A percentile compares a stretch with the other conserved stretches of the same genome.
These are phyloP conservation scores for Eptatretus atami DNA, from an alignment of 2,797 vertebrate species.

Conservation along the genomic window DNA sequence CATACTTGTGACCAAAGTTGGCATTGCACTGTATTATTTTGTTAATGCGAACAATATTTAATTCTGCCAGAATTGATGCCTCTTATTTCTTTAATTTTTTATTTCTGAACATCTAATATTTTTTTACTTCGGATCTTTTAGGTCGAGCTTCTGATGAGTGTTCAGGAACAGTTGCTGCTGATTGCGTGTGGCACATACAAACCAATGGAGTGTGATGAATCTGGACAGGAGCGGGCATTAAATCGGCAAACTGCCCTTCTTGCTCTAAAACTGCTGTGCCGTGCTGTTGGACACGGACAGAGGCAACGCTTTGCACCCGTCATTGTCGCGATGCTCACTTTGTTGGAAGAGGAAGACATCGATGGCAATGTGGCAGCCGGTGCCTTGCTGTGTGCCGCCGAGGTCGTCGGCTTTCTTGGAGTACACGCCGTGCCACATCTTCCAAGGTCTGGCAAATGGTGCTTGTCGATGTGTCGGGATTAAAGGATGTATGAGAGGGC, in stretches of 20 bases:
- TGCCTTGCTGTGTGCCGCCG: conserved; percentile 55
- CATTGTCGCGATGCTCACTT: conserved; percentile 23
- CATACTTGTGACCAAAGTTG: too few species aligned
- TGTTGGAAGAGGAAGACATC: conserved; percentile 18
- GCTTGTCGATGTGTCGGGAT: too few species aligned
- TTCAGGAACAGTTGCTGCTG: conserved; percentile 29
- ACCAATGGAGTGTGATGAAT: conserved; percentile 10
- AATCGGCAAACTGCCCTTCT: conserved; percentile 77
- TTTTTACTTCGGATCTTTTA: conserved; percentile 12
- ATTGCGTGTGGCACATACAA: not conserved
- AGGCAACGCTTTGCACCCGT: conserved; percentile 29
- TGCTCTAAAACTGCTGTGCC: conserved; percentile 66
- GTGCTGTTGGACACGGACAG: conserved; percentile 30
- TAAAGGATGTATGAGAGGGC: not conserved
- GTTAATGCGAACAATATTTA: too few species aligned
- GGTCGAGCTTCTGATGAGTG: conserved; percentile 30
- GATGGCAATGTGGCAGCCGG: conserved; percentile 55
- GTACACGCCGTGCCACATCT: conserved; percentile 51
- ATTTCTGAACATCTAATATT: not conserved
- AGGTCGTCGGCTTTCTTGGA: conserved; percentile 27
- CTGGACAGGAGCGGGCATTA: conserved; percentile 28
- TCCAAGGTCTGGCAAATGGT: conserved; percentile 23
- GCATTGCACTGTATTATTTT: too few species aligned
- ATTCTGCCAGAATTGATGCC: too few species aligned
- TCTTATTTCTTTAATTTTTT: too few species aligned